Evolutionary conservation across 2,888 invertebrate species (phyloP).

Genomic region (Holacanthella duospinosa): DNA sequence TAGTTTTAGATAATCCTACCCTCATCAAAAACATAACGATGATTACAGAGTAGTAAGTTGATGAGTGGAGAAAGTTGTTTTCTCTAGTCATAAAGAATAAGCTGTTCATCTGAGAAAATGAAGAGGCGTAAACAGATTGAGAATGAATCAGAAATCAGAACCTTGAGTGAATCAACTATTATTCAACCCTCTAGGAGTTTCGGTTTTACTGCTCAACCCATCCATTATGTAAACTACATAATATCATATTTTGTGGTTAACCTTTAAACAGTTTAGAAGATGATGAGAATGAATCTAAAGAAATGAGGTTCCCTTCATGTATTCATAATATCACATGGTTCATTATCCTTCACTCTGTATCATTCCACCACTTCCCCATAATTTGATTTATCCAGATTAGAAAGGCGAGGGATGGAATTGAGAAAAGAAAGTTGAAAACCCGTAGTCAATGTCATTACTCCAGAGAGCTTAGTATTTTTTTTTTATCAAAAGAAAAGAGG

Average conservation of each 20-base stretch:
- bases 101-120: too few relatives aligned
- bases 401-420: neutral
- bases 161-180: too few relatives aligned
- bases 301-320: neutral
- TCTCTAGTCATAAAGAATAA: too few relatives aligned
- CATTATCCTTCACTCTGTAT: neutral
- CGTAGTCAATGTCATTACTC: neutral
- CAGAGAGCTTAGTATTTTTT: neutral
- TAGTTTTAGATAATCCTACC: too few relatives aligned
- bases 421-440: neutral
- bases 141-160: neutral
- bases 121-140: constrained; percentile 1
- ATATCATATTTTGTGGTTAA: neutral
- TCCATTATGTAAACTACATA: constrained; percentile 2
- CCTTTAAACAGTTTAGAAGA: neutral
- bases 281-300: neutral
- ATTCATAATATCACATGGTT: constrained; percentile 3
- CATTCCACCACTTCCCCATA: neutral
- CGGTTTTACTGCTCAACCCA: neutral
- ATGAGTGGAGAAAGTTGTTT: too few relatives aligned
- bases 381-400: constrained; percentile 5
- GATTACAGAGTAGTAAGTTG: too few relatives aligned
- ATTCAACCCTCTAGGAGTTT: too few relatives aligned
- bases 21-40: too few relatives aligned
- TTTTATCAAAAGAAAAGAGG: neutral